phyloP scores from a whole-genome alignment of 2,888 invertebrate genomes.

The Iphiclides podalirius region DNA sequence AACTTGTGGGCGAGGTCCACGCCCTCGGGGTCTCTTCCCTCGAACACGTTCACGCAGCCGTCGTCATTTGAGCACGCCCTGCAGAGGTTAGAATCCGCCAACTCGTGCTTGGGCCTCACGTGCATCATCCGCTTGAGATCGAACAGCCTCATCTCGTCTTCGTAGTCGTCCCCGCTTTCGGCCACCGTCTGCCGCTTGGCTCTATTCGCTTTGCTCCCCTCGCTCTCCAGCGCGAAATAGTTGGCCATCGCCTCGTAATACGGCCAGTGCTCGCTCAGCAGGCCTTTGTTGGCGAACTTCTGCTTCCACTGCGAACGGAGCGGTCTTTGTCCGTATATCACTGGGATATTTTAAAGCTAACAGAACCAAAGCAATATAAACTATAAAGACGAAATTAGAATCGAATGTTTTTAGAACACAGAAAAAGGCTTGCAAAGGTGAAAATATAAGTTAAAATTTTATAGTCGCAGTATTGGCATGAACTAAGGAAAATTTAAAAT shows the following conservation, averaged over 20 bases:
- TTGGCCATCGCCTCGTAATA: slow-evolving; percentile 59
- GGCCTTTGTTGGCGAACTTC: slow-evolving; percentile 66
- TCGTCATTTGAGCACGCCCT: slow-evolving; percentile 55
- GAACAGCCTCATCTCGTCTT: slow-evolving; percentile 65
- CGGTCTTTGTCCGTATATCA: too few relatives aligned
- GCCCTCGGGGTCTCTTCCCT: slow-evolving; percentile 49
- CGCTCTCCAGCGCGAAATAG: slow-evolving; percentile 42
- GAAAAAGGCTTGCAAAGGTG: too few relatives aligned
- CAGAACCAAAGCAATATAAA: too few relatives aligned
- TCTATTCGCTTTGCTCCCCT: slow-evolving; percentile 29
- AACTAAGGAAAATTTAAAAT: too few relatives aligned
- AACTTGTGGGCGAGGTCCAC: slow-evolving; percentile 56
- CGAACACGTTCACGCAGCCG: slow-evolving; percentile 53
- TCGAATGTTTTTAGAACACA: too few relatives aligned
- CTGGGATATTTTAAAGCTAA: too few relatives aligned
- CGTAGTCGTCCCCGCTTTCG: slow-evolving; percentile 47
- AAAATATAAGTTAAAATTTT: too few relatives aligned
- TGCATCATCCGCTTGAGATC: slow-evolving; percentile 58
- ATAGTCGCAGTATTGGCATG: too few relatives aligned
- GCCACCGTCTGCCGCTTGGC: slow-evolving; percentile 13
- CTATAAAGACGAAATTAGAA: too few relatives aligned
- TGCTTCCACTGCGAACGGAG: slow-evolving; percentile 63
- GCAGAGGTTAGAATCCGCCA: slow-evolving; percentile 41
- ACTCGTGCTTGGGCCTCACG: slow-evolving; percentile 50
- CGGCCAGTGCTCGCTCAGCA: slow-evolving; percentile 67